phyloP scores from a whole-genome alignment of 2,797 vertebrate genomes.

The Heliangelus exortis region DNA sequence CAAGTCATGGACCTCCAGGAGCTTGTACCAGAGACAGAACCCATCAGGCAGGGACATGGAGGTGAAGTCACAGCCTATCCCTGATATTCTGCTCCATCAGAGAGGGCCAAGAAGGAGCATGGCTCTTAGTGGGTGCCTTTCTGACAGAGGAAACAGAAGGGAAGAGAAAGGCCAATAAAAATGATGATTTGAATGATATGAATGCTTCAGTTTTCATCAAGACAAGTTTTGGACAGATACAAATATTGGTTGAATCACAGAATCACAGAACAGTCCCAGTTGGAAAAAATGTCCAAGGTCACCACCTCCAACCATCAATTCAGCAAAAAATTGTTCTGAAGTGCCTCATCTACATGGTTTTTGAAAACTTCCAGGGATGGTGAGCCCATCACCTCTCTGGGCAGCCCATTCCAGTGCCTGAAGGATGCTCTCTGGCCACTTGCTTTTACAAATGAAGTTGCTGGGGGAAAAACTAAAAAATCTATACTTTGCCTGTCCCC shows the following conservation, averaged over 20 bases:
- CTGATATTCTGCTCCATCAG: background rate
- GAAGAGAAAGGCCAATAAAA: background rate
- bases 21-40: background rate
- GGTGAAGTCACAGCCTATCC: background rate
- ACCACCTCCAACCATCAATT: too few species aligned
- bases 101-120: background rate
- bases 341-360: too few species aligned
- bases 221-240: background rate
- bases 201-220: background rate
- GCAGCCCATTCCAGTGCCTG: too few species aligned
- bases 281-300: too few species aligned
- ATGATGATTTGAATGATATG: background rate
- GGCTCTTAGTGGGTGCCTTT: background rate
- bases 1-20: background rate
- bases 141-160: background rate
- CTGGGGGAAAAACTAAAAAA: background rate
- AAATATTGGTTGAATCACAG: background rate
- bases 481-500: background rate
- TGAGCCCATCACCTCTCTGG: too few species aligned
- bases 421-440: background rate
- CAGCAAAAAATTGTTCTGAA: too few species aligned
- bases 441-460: background rate
- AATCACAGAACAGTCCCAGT: too few species aligned
- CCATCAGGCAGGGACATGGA: background rate
- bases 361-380: too few species aligned